phyloP scores from a whole-genome alignment of 2,888 invertebrate genomes.

The Invenusta paracnida region DNA sequence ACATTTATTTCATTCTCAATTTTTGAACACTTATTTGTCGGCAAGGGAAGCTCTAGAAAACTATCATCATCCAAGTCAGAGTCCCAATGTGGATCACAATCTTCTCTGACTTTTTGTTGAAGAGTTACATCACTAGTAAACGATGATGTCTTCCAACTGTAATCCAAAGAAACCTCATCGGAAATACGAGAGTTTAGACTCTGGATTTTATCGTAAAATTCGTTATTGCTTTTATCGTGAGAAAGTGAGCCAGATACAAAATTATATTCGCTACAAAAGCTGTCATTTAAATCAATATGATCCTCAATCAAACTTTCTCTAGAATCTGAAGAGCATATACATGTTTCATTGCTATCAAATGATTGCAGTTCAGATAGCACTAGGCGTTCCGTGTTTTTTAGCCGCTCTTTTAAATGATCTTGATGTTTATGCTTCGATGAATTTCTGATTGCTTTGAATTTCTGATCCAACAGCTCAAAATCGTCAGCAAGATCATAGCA shows the following conservation, averaged over 20 bases:
- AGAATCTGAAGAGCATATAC: too few relatives aligned
- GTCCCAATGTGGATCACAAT: neutral
- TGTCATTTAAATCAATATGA: too few relatives aligned
- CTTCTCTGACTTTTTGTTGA: neutral
- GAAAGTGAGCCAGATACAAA: neutral
- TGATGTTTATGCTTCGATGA: neutral
- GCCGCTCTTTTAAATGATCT: neutral
- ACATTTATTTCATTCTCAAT: neutral
- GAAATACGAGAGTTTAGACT: conserved; percentile 3
- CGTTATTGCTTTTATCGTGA: neutral
- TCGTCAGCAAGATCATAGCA: neutral
- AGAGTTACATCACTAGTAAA: neutral
- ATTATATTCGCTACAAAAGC: neutral
- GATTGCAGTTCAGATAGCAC: conserved; percentile 1
- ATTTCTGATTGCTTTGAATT: neutral
- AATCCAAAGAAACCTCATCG: neutral
- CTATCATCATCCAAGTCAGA: neutral
- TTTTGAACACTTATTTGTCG: neutral
- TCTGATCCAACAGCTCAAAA: neutral
- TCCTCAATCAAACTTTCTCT: too few relatives aligned
- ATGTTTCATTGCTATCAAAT: too few relatives aligned
- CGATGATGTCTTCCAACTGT: neutral
- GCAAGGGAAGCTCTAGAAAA: neutral
- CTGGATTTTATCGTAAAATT: neutral
- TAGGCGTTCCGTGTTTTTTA: neutral